A percentile compares a stretch with the other conserved stretches of the same genome.
Evolutionary conservation across 2,797 vertebrate species (phyloP).

Genomic region (Poeciliopsis gracilis): DNA sequence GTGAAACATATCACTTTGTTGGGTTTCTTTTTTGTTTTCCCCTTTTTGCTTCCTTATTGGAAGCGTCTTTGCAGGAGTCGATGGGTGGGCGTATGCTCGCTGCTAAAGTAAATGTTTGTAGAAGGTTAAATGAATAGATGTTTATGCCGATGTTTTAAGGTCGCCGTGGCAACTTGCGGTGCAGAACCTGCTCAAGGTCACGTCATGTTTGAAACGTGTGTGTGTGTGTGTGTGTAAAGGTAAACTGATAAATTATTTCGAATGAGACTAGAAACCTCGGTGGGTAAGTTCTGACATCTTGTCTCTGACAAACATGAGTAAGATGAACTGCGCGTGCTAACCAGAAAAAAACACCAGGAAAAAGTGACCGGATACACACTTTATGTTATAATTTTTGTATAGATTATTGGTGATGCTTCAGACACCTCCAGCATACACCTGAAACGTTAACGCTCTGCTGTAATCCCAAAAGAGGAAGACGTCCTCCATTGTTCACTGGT

Average conservation of each 20-base stretch:
- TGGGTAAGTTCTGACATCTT: background rate
- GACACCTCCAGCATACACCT: background rate
- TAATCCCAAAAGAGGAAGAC: background rate
- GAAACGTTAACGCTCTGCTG: background rate
- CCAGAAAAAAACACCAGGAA: background rate
- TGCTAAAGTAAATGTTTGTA: background rate
- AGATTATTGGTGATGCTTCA: background rate
- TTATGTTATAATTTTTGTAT: background rate
- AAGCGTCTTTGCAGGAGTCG: conserved; percentile 2
- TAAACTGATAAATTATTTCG: background rate
- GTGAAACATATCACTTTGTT: conserved; percentile 69
- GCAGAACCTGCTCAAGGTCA: background rate
- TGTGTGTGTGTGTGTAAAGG: background rate
- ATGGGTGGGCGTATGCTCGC: background rate
- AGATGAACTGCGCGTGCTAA: background rate
- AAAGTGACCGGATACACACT: background rate
- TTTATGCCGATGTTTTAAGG: conserved; percentile 5
- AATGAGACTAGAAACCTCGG: conserved; percentile 5
- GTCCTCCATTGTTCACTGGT: background rate
- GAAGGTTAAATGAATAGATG: conserved; percentile 1
- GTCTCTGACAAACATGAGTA: background rate
- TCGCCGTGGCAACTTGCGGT: conserved; percentile 1
- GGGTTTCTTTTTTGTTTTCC: background rate
- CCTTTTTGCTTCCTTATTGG: conserved; percentile 15
- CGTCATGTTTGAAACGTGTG: background rate